Evolutionary conservation across 2,113 vertebrate genomes (phyloP).

Genomic region (Pyrgilauda ruficollis): DNA sequence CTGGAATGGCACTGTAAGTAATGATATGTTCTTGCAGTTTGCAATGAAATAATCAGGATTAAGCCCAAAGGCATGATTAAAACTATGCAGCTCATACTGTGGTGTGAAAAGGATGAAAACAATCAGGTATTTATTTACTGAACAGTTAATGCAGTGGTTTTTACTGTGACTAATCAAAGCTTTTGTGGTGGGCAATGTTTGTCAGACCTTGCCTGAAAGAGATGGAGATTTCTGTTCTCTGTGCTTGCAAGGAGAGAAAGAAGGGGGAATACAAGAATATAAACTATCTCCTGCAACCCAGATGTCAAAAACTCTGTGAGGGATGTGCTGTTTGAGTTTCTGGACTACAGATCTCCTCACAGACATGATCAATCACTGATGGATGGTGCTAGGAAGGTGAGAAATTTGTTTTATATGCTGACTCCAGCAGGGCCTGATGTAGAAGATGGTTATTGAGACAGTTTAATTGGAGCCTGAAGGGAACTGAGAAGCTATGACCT

Average conservation of each 20-base stretch:
- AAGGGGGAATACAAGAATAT: neutral
- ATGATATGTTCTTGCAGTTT: conserved; percentile 18
- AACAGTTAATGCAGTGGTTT: neutral
- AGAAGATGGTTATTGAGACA: neutral
- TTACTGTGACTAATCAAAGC: neutral
- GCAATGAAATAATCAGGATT: conserved; percentile 23
- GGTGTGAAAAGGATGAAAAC: conserved; percentile 13
- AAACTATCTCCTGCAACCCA: neutral
- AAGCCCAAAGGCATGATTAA: conserved; percentile 21
- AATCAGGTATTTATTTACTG: neutral
- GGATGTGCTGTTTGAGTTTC: neutral
- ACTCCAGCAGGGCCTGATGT: neutral
- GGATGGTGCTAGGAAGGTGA: neutral
- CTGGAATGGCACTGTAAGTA: neutral
- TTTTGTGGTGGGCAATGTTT: neutral
- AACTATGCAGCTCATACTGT: neutral
- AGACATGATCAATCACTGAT: neutral
- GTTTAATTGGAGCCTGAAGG: neutral
- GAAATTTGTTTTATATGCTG: neutral
- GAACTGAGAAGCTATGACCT: neutral
- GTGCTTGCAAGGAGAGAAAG: neutral
- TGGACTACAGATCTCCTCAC: neutral
- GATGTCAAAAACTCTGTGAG: neutral
- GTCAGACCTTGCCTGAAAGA: neutral
- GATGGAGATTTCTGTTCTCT: neutral